Base-by-base conservation (phyloP, 2,113 vertebrate genomes). In the Menidia beryllina region DNA sequence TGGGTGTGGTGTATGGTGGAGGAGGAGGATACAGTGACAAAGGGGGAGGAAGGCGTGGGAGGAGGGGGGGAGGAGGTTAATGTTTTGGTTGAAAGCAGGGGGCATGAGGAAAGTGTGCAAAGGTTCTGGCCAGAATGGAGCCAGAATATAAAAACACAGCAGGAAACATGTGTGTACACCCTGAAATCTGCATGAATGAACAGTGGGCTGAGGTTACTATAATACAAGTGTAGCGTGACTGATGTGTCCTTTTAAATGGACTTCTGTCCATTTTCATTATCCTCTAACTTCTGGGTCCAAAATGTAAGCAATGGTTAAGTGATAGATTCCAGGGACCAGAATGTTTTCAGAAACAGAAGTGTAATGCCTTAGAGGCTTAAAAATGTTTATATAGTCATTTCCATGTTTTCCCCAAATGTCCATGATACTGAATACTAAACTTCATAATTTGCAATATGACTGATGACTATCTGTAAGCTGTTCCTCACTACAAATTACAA, bases 131-230 rank as follows among this genome's bases (percentile, higher is more conserved):
- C 85, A 84, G 72, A 14, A 5, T 56, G 79, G 85, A 86, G 80
- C 82, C 73, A 60, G 54, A 65, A 21, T 5, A 63, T 75, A 82
- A 82, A 82, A 74, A 89, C n/a, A 12, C 7, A 0, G 4, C 38
- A 52, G 68, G 83, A 89, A 36, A 21, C 0, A 6, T 27, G 56
- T 65, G 74, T 69, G 52, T 48, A 81, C 64, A 25, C 72, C 69
- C 72, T 53, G 53, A 55, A 34, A 53, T 27, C 15, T 26, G 36
- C n/a, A 82, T 79, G 81, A 78, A 82, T 79, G 81, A 79, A 82
- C 53, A 58, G 4, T 1, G 49, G 50, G 43, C 51, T 21, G 9
- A 60, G 52, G 72, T 87, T 80, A 83, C 56, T 78, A 55, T 20
- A 53, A 47, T 41, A 48, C 83, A 77, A 24, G n/a, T 20, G 24